Evolutionary conservation across 2,888 invertebrate species (phyloP).

Genomic region (Epistrophella euchroma): DNA sequence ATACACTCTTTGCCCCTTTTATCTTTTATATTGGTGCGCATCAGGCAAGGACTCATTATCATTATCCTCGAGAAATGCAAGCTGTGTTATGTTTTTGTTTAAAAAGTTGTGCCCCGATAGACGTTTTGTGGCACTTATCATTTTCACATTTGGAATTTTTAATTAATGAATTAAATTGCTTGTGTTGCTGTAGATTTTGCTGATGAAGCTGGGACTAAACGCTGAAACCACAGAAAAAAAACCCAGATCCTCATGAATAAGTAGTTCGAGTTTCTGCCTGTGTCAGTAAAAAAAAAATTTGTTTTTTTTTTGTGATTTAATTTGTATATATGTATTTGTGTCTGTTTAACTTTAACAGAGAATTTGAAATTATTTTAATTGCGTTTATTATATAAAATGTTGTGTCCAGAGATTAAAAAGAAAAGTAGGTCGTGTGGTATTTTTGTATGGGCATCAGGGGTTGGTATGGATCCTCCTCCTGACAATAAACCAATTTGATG

Average conservation of each 20-base stretch:
- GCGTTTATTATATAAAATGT: constrained; percentile 39
- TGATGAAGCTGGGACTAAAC: background rate
- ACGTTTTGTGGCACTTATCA: constrained; percentile 51
- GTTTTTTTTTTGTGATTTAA: constrained; percentile 17
- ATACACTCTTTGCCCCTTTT: constrained; percentile 13
- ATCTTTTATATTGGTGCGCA: background rate
- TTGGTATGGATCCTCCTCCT: background rate
- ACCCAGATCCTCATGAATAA: background rate
- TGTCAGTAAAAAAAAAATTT: constrained; percentile 39
- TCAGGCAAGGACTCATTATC: constrained; percentile 46
- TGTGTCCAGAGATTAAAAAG: constrained; percentile 22
- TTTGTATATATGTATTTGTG: background rate
- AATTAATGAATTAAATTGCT: constrained; percentile 68
- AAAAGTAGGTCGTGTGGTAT: constrained; percentile 5
- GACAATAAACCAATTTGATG: constrained; percentile 45
- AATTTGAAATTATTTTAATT: constrained; percentile 51
- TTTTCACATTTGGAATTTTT: constrained; percentile 64
- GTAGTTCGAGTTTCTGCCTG: constrained; percentile 8
- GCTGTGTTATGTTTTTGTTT: constrained; percentile 32
- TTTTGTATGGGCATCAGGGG: background rate
- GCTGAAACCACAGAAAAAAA: background rate
- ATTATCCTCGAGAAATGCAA: constrained; percentile 53
- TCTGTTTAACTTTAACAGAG: constrained; percentile 12
- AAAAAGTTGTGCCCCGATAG: constrained; percentile 10
- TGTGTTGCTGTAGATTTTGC: constrained; percentile 9